Base-by-base conservation (phyloP, 2,113 vertebrate species). In the Pithys albifrons region DNA sequence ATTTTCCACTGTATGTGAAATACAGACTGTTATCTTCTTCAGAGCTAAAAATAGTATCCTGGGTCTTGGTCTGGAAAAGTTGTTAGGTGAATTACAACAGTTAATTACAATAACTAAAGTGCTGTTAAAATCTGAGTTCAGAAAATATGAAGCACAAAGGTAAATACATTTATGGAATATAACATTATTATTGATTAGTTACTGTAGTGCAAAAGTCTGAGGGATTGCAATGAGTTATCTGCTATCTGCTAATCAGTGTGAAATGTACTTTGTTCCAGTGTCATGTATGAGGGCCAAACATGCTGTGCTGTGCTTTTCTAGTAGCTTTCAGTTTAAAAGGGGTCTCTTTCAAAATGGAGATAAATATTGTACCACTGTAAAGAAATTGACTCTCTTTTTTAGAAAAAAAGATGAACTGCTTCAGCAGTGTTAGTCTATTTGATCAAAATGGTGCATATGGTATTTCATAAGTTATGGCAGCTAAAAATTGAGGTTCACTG, bases 11-110 rank as follows among this genome's bases (percentile, higher is more conserved):
- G 97, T 99, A 99, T 90, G 99, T 99, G 98, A 99, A 99, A 97
- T 99, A 99, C 29, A 99, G 98, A 52, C 99, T 99, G 97, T 98
- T 99, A 96, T 99, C 99, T 62, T 98, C 99, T 77, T 99, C 99
- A 14, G 97, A 96, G 22, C 97, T 97, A 98, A 99, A 99, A 88
- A 99, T 86, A 70, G 97, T 97, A 22, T 97, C 98, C 97, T 97
- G 88, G 79, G 93, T 67, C 75, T 96, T 98, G 59, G 28, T 89
- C 91, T 97, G 92, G 43, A 95, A 87, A 86, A 94, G 77, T 83
- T 79, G n/a, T 73, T 67, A 75, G 6, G 25, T 87, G 43, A 69
- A 69, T 89, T 84, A 43, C 25, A 76, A 69, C 18, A 41, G 37
- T 78, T 85, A 86, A 81, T 88, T 76, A 45, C 51, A 93, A 19